These are phyloP conservation scores for Porphyrio hochstetteri DNA, from an alignment of 2,113 vertebrate species.

Conservation along the genomic window DNA sequence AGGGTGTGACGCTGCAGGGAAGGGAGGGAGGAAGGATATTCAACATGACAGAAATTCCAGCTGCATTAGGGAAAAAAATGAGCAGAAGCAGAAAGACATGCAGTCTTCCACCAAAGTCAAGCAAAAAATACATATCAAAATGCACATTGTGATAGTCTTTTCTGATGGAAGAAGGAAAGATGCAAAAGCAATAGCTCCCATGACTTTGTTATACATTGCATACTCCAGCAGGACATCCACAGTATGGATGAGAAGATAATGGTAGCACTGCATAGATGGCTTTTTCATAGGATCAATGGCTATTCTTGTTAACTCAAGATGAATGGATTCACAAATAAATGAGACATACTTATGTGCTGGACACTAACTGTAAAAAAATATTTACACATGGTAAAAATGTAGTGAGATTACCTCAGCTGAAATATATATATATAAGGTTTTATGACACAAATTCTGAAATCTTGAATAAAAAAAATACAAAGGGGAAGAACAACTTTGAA, in stretches of 20 bases:
- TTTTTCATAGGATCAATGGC: not conserved
- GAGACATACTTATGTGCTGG: not conserved
- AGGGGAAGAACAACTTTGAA: not conserved
- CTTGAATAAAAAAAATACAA: not conserved
- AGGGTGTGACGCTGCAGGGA: not conserved
- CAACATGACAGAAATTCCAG: not conserved
- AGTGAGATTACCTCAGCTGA: not conserved
- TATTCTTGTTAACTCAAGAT: not conserved
- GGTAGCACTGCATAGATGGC: accelerated
- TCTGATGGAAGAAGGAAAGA: not conserved
- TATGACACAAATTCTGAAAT: not conserved
- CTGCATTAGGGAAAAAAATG: accelerated
- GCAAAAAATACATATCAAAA: not conserved
- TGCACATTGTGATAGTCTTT: not conserved
- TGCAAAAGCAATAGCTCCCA: not conserved
- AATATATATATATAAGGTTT: not conserved
- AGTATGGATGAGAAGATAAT: not conserved
- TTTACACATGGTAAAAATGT: not conserved
- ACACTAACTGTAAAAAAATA: not conserved
- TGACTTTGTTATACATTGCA: not conserved
- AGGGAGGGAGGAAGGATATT: not conserved
- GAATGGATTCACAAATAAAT: not conserved
- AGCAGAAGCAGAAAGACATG: not conserved
- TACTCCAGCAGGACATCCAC: not conserved
- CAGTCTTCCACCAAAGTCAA: not conserved